phyloP scores from a whole-genome alignment of 2,113 vertebrate genomes.

The Bufo bufo region DNA sequence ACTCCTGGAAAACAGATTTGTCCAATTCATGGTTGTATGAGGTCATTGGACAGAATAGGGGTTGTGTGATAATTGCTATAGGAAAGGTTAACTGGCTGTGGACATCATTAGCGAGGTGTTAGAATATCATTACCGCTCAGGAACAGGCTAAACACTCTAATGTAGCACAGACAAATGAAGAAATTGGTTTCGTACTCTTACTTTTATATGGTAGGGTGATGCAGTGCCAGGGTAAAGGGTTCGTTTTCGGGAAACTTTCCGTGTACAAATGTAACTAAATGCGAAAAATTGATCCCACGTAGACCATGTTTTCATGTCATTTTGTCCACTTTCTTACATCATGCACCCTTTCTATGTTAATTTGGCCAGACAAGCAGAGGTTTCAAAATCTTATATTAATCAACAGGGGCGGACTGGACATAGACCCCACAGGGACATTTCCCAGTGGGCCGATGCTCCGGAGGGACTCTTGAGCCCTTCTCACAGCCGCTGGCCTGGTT shows the following conservation, averaged over 20 bases:
- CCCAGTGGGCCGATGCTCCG: no score
- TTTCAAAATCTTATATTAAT: neutral
- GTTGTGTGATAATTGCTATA: neutral
- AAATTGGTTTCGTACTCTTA: neutral
- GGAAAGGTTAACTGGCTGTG: neutral
- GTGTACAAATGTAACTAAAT: neutral
- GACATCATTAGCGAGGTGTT: conserved; percentile 34
- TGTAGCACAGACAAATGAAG: neutral
- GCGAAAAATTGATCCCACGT: neutral
- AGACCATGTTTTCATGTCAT: neutral
- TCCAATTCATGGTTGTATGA: neutral
- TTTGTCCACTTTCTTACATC: neutral
- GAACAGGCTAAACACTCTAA: neutral
- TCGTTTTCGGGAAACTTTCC: conserved; percentile 3
- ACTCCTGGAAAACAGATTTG: neutral
- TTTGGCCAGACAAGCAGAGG: neutral
- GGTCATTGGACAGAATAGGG: neutral
- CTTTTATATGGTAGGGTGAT: neutral
- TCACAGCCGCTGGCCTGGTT: no score
- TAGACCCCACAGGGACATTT: no score
- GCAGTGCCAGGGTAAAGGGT: neutral
- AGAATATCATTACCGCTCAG: neutral
- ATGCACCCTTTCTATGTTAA: neutral
- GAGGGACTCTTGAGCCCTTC: no score
- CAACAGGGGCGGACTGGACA: no score